phyloP scores from a whole-genome alignment of 1,140 invertebrate species.

The Lepidurus apus region DNA sequence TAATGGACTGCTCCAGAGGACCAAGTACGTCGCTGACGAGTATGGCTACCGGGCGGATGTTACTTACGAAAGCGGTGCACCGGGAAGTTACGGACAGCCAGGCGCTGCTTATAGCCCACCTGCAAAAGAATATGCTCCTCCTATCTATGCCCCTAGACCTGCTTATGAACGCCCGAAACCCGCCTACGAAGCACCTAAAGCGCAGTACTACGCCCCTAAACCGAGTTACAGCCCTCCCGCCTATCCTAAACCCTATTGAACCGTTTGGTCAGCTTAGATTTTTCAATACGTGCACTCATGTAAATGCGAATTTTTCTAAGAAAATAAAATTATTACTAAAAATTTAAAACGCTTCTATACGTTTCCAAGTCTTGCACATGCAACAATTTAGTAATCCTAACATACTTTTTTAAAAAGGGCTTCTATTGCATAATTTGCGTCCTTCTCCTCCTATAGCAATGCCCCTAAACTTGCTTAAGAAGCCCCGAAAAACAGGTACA shows the following conservation, averaged over 20 bases:
- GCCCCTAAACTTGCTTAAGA: no score
- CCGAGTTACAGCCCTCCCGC: background rate
- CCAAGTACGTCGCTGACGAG: constrained; percentile 43
- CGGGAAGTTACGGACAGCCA: background rate
- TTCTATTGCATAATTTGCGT: no score
- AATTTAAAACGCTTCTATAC: no score
- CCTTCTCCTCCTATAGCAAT: no score
- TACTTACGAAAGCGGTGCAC: constrained; percentile 35
- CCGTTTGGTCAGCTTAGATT: no score
- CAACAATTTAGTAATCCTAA: no score
- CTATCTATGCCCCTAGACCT: background rate
- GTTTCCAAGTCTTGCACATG: no score
- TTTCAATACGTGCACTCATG: no score
- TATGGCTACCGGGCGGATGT: constrained; percentile 42
- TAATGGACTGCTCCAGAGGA: constrained; percentile 39
- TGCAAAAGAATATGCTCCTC: background rate
- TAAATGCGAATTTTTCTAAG: no score
- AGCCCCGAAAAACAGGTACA: no score
- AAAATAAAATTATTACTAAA: no score
- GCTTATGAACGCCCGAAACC: background rate
- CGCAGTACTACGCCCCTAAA: background rate
- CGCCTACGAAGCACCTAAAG: background rate
- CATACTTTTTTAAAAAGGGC: no score
- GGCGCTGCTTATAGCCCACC: background rate
- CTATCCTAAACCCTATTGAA: background rate